These are phyloP conservation scores for Anser cygnoides DNA, from an alignment of 2,113 vertebrate genomes.

Conservation along the genomic window DNA sequence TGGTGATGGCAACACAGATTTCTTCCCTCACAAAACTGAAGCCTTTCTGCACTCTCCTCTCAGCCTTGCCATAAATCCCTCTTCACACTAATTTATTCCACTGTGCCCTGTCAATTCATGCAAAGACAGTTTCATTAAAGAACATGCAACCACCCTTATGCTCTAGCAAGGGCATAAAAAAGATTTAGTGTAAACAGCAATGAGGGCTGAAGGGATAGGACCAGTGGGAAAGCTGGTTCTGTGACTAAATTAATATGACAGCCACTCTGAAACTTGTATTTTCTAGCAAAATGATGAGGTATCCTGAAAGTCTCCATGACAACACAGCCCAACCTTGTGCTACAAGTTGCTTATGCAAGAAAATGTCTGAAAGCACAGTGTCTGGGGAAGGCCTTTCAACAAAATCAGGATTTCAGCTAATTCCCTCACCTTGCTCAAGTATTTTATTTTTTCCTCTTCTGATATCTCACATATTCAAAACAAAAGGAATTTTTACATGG, in stretches of 20 bases:
- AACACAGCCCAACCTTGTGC: constrained; percentile 34
- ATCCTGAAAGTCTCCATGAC: constrained; percentile 58
- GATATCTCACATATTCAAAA: neutral
- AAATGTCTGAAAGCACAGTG: neutral
- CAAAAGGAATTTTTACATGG: neutral
- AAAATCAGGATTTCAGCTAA: neutral
- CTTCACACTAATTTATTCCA: neutral
- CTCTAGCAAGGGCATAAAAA: neutral
- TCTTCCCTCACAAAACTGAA: neutral
- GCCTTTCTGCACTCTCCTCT: neutral
- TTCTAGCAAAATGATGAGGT: constrained; percentile 19
- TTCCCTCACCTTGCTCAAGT: neutral
- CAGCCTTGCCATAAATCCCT: neutral
- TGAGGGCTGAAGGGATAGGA: neutral
- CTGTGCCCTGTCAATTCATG: neutral
- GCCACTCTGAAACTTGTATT: constrained; percentile 11
- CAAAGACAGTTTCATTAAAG: neutral
- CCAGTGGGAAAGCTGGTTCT: neutral
- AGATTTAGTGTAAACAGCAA: constrained; percentile 6
- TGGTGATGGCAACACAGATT: neutral
- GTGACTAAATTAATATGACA: constrained; percentile 13
- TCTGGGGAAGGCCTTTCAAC: neutral
- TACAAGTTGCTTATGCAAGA: constrained; percentile 33
- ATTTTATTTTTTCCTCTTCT: neutral
- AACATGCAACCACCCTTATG: neutral